Conservation (phyloP, 53 echinoderm and acorn worm species). For the Echinarachnius parma region DNA sequence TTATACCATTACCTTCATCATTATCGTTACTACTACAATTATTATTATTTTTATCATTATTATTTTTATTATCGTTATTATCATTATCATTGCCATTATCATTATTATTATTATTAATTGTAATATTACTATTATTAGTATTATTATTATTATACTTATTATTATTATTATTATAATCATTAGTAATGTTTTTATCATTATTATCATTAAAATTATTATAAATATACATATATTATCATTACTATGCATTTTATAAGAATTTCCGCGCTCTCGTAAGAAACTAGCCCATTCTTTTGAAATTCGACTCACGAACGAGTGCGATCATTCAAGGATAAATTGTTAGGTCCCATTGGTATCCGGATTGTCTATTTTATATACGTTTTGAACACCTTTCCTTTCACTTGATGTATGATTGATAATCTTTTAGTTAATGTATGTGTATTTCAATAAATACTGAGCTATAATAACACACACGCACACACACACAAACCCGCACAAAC, state of each 20-base stretch:
- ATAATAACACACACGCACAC: no score
- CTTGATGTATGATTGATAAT: no score
- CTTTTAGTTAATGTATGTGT: no score
- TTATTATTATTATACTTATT: slow-evolving; percentile 24
- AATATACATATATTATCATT: slow-evolving; percentile 19
- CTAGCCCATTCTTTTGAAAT: no score
- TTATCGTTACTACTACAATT: slow-evolving; percentile 13
- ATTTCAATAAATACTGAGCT: no score
- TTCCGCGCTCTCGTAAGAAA: no score
- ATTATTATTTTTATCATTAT: slow-evolving; percentile 22
- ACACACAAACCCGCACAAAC: no score
- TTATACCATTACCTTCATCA: slow-evolving; percentile 9
- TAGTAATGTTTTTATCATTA: slow-evolving; percentile 11
- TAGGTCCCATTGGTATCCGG: no score
- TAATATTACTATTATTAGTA: slow-evolving; percentile 17
- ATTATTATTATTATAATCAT: slow-evolving; percentile 28
- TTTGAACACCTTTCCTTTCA: no score
- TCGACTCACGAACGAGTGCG: no score
- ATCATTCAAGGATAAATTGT: no score
- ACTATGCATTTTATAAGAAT: slow-evolving; percentile 9
- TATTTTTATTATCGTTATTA: slow-evolving; percentile 28
- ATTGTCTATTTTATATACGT: no score
- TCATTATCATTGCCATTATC: slow-evolving; percentile 20
- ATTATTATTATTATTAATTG: slow-evolving; percentile 24
- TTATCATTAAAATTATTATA: slow-evolving; percentile 18